A percentile compares a stretch with the other conserved stretches of the same genome.
These are phyloP conservation scores for Pseudolaguvia tuberculata DNA, from an alignment of 2,113 vertebrate species.

Conservation along the genomic window DNA sequence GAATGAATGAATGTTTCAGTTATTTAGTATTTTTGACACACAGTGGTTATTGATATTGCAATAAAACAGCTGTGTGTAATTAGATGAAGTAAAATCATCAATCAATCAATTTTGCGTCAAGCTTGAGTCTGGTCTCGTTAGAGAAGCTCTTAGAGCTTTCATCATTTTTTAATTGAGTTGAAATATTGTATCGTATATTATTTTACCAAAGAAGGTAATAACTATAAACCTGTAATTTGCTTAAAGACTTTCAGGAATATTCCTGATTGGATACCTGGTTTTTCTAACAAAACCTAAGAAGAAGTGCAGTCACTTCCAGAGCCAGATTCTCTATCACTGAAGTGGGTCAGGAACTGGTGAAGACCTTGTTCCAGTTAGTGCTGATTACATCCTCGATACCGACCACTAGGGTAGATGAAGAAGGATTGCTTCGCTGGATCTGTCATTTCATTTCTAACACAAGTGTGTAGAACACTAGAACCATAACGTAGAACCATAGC, in stretches of 20 bases:
- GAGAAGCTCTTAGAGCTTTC: background rate
- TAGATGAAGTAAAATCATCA: too few relatives aligned
- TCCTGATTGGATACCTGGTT: background rate
- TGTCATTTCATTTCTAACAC: background rate
- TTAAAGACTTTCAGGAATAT: background rate
- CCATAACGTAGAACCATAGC: too few relatives aligned
- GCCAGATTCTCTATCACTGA: slow-evolving; percentile 12
- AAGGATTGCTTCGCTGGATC: slow-evolving; percentile 7
- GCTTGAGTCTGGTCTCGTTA: background rate
- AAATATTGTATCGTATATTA: background rate
- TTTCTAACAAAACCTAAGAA: background rate
- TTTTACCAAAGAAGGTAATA: background rate
- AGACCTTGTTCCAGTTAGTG: slow-evolving; percentile 18
- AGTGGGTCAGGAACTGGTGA: slow-evolving; percentile 14
- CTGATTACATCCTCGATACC: slow-evolving; percentile 11
- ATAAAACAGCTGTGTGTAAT: too few relatives aligned
- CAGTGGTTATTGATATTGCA: too few relatives aligned
- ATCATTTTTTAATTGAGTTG: background rate
- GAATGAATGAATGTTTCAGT: too few relatives aligned
- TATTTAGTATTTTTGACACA: too few relatives aligned
- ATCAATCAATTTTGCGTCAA: too few relatives aligned
- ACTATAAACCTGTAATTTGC: background rate
- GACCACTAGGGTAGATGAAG: slow-evolving; percentile 10
- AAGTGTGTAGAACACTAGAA: slow-evolving; percentile 3
- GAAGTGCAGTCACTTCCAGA: background rate